Evolutionary conservation across 2,113 vertebrate species (phyloP).

Genomic region (Mystacornis crossleyi): DNA sequence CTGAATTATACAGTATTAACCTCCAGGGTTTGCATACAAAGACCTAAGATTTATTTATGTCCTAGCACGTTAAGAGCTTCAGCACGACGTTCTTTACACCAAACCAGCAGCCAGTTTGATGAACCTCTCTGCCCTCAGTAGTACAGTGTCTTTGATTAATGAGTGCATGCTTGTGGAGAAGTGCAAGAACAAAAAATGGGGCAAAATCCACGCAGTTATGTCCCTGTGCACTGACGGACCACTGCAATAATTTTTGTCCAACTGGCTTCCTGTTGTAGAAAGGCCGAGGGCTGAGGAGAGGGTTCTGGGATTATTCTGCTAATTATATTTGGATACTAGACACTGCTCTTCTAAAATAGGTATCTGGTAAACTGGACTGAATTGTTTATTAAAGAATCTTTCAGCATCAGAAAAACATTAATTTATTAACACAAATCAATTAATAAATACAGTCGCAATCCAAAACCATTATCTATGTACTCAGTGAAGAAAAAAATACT

Average conservation of each 20-base stretch:
- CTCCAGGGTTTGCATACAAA: slow-evolving; percentile 94
- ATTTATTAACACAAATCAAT: neutral
- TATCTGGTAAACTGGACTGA: neutral
- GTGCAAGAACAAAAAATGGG: slow-evolving; percentile 76
- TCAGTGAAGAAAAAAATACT: neutral
- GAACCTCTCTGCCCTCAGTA: slow-evolving; percentile 91
- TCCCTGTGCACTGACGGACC: slow-evolving; percentile 35
- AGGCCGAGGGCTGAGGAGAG: neutral
- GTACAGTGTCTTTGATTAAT: slow-evolving; percentile 89
- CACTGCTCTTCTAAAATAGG: neutral
- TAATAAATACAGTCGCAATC: neutral
- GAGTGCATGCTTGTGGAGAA: slow-evolving; percentile 83
- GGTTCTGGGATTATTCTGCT: neutral
- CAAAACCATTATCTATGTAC: neutral
- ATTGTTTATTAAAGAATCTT: neutral
- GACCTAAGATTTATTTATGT: slow-evolving; percentile 93
- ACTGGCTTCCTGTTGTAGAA: slow-evolving; percentile 8
- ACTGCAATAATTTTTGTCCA: slow-evolving; percentile 54
- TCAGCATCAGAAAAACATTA: neutral
- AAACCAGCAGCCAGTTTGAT: slow-evolving; percentile 90
- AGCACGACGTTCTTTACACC: slow-evolving; percentile 84
- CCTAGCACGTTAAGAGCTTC: slow-evolving; percentile 83
- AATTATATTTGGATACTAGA: neutral
- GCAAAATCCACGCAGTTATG: slow-evolving; percentile 77
- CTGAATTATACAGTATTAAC: slow-evolving; percentile 97